A percentile compares a stretch with the other conserved stretches of the same genome.
phyloP scores from a whole-genome alignment of 2,113 vertebrate species.

The Ramphastos sulfuratus region DNA sequence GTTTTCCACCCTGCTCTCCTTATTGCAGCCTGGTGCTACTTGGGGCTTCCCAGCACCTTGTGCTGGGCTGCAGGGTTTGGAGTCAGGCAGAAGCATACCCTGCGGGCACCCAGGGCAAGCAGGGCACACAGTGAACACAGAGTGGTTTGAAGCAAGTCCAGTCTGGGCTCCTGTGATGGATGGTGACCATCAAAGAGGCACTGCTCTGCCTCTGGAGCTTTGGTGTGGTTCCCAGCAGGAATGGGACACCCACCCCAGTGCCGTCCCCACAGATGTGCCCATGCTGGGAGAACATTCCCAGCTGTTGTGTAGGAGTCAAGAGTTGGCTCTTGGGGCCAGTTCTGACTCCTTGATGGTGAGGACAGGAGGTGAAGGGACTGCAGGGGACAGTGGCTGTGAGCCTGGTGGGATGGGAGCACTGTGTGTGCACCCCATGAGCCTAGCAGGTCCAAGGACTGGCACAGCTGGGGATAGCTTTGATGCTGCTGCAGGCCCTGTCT shows the following conservation, averaged over 20 bases:
- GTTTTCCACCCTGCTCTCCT: neutral
- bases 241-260: neutral
- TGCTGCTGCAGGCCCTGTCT: neutral
- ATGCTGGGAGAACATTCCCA: neutral
- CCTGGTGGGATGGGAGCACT: neutral
- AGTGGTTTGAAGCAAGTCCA: neutral
- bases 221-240: neutral
- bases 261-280: neutral
- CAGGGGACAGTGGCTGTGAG: neutral
- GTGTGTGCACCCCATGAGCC: neutral
- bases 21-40: neutral
- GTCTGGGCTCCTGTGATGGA: neutral
- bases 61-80: neutral
- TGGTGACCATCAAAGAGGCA: accelerated
- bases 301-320: neutral
- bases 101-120: neutral
- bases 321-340: neutral
- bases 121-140: accelerated
- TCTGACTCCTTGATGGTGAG: neutral
- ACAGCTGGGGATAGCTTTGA: accelerated
- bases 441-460: neutral
- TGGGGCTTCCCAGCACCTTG: neutral
- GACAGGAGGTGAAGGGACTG: neutral
- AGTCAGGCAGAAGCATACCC: neutral
- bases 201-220: neutral